phyloP scores from a whole-genome alignment of 2,888 invertebrate species.

The Caradrina clavipalpis region DNA sequence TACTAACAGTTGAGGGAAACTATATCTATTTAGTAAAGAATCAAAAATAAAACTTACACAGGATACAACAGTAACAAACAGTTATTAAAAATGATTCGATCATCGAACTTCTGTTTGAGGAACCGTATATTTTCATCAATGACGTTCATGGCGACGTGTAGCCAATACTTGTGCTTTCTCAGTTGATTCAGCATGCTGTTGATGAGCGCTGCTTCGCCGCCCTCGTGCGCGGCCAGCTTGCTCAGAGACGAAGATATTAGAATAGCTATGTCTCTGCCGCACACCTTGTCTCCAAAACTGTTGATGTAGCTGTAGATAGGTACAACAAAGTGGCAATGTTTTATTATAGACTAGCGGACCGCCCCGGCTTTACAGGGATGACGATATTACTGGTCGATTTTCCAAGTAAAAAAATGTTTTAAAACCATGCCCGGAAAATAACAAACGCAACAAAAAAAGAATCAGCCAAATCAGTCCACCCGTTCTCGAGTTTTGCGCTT shows the following conservation, averaged over 20 bases:
- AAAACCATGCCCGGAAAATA: too few relatives aligned
- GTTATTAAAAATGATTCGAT: slow-evolving; percentile 90
- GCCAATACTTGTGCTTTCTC: slow-evolving; percentile 92
- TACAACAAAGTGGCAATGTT: not conserved
- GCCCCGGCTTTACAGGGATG: too few relatives aligned
- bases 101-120: slow-evolving; percentile 88
- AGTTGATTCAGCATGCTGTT: slow-evolving; percentile 74
- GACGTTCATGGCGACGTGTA: slow-evolving; percentile 91
- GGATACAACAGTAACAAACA: slow-evolving; percentile 93
- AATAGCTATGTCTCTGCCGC: slow-evolving; percentile 81
- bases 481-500: too few relatives aligned
- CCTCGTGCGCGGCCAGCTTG: slow-evolving; percentile 21
- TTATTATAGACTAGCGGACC: not conserved
- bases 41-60: slow-evolving; percentile 84
- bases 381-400: too few relatives aligned
- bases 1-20: too few relatives aligned
- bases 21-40: not conserved
- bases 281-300: slow-evolving; percentile 90
- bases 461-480: too few relatives aligned
- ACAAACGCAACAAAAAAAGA: too few relatives aligned
- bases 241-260: slow-evolving; percentile 78
- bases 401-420: too few relatives aligned
- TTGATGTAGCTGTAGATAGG: slow-evolving; percentile 85
- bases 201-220: slow-evolving; percentile 4
- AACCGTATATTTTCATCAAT: slow-evolving; percentile 91